Evolutionary conservation across 2,113 vertebrate genomes (phyloP), one percentile per base, ranked within the genome.

Genomic region (Accipiter virgatus): DNA sequence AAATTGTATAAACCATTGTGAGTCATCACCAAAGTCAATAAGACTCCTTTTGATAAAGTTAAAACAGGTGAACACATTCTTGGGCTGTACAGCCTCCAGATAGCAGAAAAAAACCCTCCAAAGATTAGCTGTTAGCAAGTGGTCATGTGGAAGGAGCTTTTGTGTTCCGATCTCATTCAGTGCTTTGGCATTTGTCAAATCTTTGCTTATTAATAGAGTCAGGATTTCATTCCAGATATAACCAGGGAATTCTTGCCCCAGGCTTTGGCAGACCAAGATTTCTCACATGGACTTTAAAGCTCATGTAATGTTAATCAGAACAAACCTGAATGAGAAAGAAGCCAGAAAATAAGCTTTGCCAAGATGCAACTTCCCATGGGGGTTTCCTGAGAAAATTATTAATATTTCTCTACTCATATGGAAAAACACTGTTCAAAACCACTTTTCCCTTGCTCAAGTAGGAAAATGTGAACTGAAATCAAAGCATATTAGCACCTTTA

Each of bases 351-450:
- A 71, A 88, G 75, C 52, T 77, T 77, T 78, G 22, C 58, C 38
- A 65, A 63, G 31, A 78, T 67, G 68, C 59, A 78, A 52, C 55
- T 68, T 92, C 80, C 86, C 72, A 34, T 16, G 19, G 11, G 90
- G 20, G 3, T 26, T 96, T 88, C 52, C 42, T 72, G 40, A 59
- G 68, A 78, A 88, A 86, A 68, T 52, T 16, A 93, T 92, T 88
- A 92, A 63, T 88, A 93, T 72, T 88, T 68, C 56, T 63, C 47
- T 88, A 81, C 88, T 93, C 40, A 31, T 18, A 83, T 12, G 19
- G 86, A 95, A 93, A 94, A 93, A 77, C 38, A 91, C 50, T 56
- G 43, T 47, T 96, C 67, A 88, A 66, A 95, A 74, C 17, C 52
- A 85, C 86, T 94, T 84, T 53, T 63, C 52, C 38, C 55, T 66